Evolutionary conservation across 2,797 vertebrate species (phyloP).

Genomic region (Amblyraja radiata): DNA sequence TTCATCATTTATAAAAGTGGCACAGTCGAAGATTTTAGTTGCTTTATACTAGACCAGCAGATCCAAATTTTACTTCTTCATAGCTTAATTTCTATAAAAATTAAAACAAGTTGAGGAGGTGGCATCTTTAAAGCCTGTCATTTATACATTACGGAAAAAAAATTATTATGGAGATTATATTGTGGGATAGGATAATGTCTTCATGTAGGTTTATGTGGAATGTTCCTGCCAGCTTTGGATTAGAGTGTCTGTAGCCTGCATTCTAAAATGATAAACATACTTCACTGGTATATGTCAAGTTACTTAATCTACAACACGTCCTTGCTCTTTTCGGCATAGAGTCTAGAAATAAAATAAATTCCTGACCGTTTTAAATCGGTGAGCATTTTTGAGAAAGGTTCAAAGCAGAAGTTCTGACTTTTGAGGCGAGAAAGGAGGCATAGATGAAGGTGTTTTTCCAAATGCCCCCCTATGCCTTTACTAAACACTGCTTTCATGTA

Average conservation of each 20-base stretch:
- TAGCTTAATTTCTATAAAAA: not conserved
- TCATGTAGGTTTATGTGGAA: not conserved
- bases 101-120: not conserved
- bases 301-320: not conserved
- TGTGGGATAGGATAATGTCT: not conserved
- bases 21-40: not conserved
- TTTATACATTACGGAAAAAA: not conserved
- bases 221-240: not conserved
- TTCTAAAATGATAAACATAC: not conserved
- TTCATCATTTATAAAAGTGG: not conserved
- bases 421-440: too few species aligned
- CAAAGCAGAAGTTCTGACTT: not conserved
- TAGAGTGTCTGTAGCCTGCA: conserved; percentile 28
- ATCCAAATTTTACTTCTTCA: not conserved
- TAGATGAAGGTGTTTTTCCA: not conserved
- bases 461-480: not conserved
- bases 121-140: not conserved
- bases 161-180: not conserved
- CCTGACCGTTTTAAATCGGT: not conserved
- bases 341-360: not conserved
- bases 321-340: not conserved
- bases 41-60: not conserved
- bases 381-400: not conserved
- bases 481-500: not conserved
- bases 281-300: not conserved